phyloP scores from a whole-genome alignment of 1,140 invertebrate species.

The Apolygus lucorum region DNA sequence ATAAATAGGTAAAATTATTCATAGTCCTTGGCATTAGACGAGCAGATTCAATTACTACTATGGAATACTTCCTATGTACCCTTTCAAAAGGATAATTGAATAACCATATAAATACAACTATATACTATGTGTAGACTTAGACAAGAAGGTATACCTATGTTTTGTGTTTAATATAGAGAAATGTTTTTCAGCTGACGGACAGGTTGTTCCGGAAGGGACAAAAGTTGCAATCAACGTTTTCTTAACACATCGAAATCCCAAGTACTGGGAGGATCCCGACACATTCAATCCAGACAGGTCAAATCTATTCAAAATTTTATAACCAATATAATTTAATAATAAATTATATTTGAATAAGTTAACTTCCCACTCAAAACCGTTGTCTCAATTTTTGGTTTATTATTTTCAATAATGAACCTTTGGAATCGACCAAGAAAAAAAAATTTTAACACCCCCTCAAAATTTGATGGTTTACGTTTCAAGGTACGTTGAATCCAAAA shows the following conservation, averaged over 20 bases:
- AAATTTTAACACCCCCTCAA: too few species aligned
- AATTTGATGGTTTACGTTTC: too few species aligned
- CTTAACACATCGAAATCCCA: conserved; percentile 43
- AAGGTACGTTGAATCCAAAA: too few species aligned
- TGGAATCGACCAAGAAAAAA: too few species aligned
- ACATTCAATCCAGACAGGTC: conserved; percentile 39
- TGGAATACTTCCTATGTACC: background rate
- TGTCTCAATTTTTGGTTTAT: too few species aligned
- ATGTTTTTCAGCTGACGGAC: conserved; percentile 18
- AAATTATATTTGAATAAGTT: too few species aligned
- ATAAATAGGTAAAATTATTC: too few species aligned
- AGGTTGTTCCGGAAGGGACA: conserved; percentile 30
- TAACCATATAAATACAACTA: background rate
- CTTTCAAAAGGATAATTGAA: background rate
- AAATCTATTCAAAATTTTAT: too few species aligned
- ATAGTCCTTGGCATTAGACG: too few species aligned
- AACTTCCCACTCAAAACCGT: too few species aligned
- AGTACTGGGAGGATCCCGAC: conserved; percentile 37
- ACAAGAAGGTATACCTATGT: background rate
- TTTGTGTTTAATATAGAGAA: background rate
- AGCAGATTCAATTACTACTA: background rate
- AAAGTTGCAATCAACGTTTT: conserved; percentile 35
- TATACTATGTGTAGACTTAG: background rate
- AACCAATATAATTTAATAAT: too few species aligned
- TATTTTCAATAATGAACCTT: too few species aligned